Evolutionary conservation across 2,888 invertebrate species (phyloP).

Genomic region (Aspidapion aeneum): DNA sequence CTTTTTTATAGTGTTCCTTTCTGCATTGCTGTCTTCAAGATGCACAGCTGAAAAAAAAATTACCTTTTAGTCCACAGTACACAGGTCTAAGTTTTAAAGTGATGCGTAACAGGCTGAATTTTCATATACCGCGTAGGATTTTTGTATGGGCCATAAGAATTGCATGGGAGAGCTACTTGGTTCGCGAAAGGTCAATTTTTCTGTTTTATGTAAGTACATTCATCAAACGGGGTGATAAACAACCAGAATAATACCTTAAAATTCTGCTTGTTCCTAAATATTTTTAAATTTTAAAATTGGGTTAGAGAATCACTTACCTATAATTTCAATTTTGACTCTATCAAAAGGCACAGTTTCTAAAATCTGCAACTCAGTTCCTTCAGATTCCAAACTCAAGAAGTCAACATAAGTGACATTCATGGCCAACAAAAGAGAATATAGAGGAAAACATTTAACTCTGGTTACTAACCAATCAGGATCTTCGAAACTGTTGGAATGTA

Average conservation of each 20-base stretch:
- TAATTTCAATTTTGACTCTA: constrained; percentile 47
- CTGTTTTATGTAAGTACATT: too few relatives aligned
- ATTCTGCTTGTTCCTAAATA: not conserved
- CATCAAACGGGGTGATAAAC: too few relatives aligned
- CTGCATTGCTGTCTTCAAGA: constrained; percentile 38
- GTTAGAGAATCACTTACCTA: constrained; percentile 34
- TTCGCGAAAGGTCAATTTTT: too few relatives aligned
- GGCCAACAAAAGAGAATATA: constrained; percentile 76
- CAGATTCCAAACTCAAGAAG: constrained; percentile 65
- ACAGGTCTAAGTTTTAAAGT: too few relatives aligned
- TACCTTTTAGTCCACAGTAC: too few relatives aligned
- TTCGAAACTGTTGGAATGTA: constrained; percentile 54
- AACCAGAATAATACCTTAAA: not conserved
- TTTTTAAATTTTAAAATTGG: not conserved
- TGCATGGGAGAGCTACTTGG: too few relatives aligned
- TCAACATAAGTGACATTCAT: constrained; percentile 67
- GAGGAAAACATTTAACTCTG: constrained; percentile 80
- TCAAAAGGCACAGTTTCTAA: constrained; percentile 58
- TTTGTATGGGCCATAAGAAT: too few relatives aligned
- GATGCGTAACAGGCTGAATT: too few relatives aligned
- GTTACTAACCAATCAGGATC: constrained; percentile 61
- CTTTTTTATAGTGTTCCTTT: constrained; percentile 44
- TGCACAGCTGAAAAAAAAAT: constrained; percentile 33
- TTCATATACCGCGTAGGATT: too few relatives aligned
- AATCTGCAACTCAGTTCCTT: constrained; percentile 53